phyloP scores from a whole-genome alignment of 1,140 invertebrate species.

The Heterodera schachtii region DNA sequence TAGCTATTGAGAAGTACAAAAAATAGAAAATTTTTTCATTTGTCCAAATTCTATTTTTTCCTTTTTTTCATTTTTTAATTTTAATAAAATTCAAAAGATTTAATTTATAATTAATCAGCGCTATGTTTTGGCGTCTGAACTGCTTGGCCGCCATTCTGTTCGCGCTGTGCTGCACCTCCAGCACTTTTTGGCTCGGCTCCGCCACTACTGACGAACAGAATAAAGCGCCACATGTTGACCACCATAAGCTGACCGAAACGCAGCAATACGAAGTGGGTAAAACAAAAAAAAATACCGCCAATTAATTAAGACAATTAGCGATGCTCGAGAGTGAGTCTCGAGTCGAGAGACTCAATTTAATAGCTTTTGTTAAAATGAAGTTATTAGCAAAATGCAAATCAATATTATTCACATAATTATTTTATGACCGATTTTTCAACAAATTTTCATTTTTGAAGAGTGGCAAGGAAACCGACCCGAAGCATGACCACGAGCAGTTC shows the following conservation, averaged over 20 bases:
- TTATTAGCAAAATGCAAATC: not conserved
- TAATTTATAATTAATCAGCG: constrained; percentile 6
- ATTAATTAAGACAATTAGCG: not conserved
- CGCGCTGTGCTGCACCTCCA: constrained; percentile 15
- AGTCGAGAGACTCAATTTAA: not conserved
- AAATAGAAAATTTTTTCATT: no score
- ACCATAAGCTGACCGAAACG: constrained; percentile 22
- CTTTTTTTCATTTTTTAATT: no score
- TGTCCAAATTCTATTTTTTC: no score
- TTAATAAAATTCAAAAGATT: no score
- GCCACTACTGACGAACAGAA: constrained; percentile 22
- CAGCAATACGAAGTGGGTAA: constrained; percentile 20
- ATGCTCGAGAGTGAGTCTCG: not conserved
- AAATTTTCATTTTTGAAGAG: constrained; percentile 69
- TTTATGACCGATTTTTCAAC: not conserved
- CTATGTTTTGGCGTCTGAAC: constrained; percentile 31
- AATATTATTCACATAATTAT: not conserved
- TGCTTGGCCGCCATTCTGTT: constrained; percentile 23
- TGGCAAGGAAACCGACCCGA: no score
- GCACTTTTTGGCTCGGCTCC: constrained; percentile 23
- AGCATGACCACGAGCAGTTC: no score
- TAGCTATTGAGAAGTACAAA: no score
- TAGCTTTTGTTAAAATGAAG: not conserved
- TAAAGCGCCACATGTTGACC: constrained; percentile 21
- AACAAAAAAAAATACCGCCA: not conserved